Conservation (phyloP, 2,888 invertebrate species). For the Podabrus alpinus region DNA sequence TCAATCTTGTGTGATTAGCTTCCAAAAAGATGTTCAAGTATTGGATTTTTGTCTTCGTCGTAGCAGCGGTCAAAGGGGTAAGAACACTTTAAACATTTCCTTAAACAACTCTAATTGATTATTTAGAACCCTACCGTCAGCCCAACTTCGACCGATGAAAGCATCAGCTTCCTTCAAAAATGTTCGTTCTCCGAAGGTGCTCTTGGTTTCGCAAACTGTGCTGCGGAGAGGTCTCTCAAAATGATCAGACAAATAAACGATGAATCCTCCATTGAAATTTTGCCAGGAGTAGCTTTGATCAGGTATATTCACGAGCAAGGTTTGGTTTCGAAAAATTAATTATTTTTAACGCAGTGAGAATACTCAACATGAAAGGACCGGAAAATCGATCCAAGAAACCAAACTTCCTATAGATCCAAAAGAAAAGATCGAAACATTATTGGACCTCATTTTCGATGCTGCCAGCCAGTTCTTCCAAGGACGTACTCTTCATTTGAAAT, state of each 20-base stretch:
- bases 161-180: neutral
- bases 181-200: slow-evolving; percentile 10
- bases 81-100: neutral
- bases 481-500: slow-evolving; percentile 70
- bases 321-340: neutral
- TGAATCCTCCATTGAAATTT: slow-evolving; percentile 61
- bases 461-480: slow-evolving; percentile 62
- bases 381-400: slow-evolving; percentile 26
- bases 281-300: slow-evolving; percentile 64
- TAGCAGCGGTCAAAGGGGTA: neutral
- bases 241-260: slow-evolving; percentile 61
- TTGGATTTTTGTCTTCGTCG: neutral
- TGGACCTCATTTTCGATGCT: slow-evolving; percentile 62
- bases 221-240: slow-evolving; percentile 64
- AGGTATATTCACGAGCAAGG: slow-evolving; percentile 46
- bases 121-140: neutral
- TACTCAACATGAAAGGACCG: slow-evolving; percentile 26
- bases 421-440: slow-evolving; percentile 60
- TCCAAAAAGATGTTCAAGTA: neutral
- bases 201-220: slow-evolving; percentile 50
- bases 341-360: slow-evolving; percentile 31
- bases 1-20: neutral
- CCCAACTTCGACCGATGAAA: neutral
- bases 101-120: neutral
- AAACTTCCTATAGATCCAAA: slow-evolving; percentile 58